These are phyloP conservation scores for Melospiza georgiana DNA, from an alignment of 2,113 vertebrate species.

Conservation along the genomic window DNA sequence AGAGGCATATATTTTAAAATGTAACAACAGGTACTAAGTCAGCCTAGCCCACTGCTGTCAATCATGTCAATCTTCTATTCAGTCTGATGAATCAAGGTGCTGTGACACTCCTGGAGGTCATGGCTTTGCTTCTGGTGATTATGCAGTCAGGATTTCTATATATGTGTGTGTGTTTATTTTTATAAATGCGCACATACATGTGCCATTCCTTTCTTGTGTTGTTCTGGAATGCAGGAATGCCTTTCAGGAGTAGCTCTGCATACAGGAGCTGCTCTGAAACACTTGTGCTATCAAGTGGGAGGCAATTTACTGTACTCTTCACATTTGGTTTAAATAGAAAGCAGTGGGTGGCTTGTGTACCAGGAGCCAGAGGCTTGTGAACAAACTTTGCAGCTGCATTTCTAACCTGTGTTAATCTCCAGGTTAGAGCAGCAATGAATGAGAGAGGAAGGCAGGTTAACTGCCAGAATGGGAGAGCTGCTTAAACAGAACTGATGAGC, in stretches of 20 bases:
- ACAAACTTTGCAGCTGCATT: constrained; percentile 57
- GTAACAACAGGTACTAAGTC: background rate
- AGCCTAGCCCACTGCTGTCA: background rate
- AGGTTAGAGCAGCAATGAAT: background rate
- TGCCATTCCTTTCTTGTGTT: background rate
- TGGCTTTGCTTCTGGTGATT: background rate
- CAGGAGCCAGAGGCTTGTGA: constrained; percentile 43
- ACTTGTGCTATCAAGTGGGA: constrained; percentile 48
- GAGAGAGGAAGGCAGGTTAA: background rate
- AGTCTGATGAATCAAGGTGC: background rate
- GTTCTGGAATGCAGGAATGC: background rate
- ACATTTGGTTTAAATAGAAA: constrained; percentile 67
- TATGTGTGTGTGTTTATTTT: background rate
- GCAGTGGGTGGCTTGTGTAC: constrained; percentile 59
- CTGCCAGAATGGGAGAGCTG: background rate
- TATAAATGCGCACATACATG: no score
- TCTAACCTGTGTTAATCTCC: constrained; percentile 2
- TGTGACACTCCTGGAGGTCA: background rate
- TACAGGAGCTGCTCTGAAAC: constrained; percentile 43
- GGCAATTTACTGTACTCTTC: constrained; percentile 64
- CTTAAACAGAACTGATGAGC: background rate
- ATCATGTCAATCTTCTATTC: fast-evolving
- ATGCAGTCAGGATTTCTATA: background rate
- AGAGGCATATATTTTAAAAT: background rate
- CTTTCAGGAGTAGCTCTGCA: constrained; percentile 21